These are phyloP conservation scores for Hydrochoerus hydrochaeris DNA, from an alignment of 2,113 vertebrate genomes.

Conservation along the genomic window DNA sequence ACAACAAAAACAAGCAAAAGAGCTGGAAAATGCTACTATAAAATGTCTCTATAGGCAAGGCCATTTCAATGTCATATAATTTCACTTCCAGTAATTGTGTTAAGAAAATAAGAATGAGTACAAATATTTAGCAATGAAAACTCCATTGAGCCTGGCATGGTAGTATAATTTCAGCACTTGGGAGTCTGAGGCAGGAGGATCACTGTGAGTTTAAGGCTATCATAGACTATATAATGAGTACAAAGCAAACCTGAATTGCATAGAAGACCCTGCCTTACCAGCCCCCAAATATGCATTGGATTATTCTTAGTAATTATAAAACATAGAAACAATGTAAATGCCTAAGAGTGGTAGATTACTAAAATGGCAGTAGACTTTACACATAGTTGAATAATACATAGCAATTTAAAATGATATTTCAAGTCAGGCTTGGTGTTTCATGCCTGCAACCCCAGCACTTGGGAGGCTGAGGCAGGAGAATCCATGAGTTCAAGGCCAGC, in stretches of 20 bases:
- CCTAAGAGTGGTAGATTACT: background rate
- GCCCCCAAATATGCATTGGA: background rate
- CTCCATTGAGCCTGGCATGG: background rate
- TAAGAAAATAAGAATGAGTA: background rate
- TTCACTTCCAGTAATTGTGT: background rate
- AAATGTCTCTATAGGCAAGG: background rate
- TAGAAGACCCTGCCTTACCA: background rate
- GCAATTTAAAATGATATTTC: background rate
- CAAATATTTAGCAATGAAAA: background rate
- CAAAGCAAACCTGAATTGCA: background rate
- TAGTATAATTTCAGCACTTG: background rate
- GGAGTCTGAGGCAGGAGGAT: background rate
- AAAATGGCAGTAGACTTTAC: background rate
- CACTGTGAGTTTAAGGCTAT: background rate
- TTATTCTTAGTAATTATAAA: background rate
- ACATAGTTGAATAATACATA: background rate
- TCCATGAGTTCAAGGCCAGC: background rate
- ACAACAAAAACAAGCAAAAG: background rate
- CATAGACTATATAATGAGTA: background rate
- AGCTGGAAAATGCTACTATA: background rate
- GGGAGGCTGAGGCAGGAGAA: too few species aligned
- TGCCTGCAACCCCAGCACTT: background rate
- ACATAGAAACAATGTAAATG: background rate
- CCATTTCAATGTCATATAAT: background rate
- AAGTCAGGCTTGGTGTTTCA: background rate